Evolutionary conservation across 1,140 invertebrate genomes (phyloP).

Genomic region (Maniola jurtina): DNA sequence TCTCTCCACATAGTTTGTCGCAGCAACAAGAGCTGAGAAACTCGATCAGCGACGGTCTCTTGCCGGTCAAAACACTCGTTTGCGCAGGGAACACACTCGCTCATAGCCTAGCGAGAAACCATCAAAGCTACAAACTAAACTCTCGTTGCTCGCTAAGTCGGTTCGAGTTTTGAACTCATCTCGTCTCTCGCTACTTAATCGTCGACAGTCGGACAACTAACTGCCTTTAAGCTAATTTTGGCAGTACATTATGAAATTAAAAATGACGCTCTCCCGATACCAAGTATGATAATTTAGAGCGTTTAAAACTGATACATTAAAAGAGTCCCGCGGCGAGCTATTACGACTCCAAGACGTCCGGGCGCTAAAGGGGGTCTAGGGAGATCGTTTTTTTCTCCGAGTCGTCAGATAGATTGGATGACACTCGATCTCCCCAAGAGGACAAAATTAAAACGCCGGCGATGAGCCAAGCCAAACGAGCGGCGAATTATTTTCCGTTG

Average conservation of each 20-base stretch:
- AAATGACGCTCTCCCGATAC: neutral
- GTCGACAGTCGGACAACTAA: too few species aligned
- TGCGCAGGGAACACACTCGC: too few species aligned
- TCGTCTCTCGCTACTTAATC: too few species aligned
- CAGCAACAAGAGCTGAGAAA: too few species aligned
- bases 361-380: conserved; percentile 36
- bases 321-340: conserved; percentile 49
- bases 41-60: too few species aligned
- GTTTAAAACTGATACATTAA: conserved; percentile 25
- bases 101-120: too few species aligned
- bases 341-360: conserved; percentile 53
- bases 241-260: neutral
- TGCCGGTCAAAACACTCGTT: too few species aligned
- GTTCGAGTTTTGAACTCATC: too few species aligned
- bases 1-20: too few species aligned
- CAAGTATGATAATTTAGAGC: conserved; percentile 7
- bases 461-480: conserved; percentile 69
- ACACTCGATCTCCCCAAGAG: conserved; percentile 74
- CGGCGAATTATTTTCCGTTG: conserved; percentile 75
- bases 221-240: too few species aligned
- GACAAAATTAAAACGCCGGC: conserved; percentile 75
- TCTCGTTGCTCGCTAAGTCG: too few species aligned
- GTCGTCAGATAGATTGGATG: conserved; percentile 75
- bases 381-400: conserved; percentile 56
- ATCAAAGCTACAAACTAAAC: too few species aligned